Percentiles rank a stretch among this genome's conserved stretches.
Conservation (phyloP, 2,113 vertebrate species). For the Oenanthe melanoleuca region DNA sequence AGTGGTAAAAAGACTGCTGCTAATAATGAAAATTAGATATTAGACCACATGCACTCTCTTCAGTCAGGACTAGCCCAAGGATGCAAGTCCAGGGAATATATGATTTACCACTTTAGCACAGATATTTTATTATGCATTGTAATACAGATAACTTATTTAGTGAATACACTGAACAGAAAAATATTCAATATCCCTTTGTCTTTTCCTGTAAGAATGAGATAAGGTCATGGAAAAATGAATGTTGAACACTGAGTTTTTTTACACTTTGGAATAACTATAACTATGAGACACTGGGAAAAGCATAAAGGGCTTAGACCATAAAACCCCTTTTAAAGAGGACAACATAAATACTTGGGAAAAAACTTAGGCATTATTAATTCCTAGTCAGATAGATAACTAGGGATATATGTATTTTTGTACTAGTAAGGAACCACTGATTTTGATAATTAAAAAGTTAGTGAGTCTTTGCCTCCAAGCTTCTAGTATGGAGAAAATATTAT, state of each 20-base stretch:
- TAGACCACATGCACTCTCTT: neutral
- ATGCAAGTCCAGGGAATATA: neutral
- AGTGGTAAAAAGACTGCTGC: conserved; percentile 9
- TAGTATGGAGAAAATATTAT: neutral
- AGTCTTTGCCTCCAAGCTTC: neutral
- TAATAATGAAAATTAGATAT: conserved; percentile 21
- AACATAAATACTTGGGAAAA: neutral
- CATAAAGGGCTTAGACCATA: neutral
- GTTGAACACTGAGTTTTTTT: neutral
- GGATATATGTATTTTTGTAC: neutral
- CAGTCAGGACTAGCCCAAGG: neutral
- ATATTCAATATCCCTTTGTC: neutral
- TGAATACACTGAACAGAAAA: neutral
- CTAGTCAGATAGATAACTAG: neutral
- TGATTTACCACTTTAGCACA: neutral
- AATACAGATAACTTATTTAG: neutral
- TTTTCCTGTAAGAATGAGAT: neutral
- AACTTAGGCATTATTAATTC: neutral
- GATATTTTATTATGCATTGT: neutral
- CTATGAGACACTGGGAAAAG: neutral
- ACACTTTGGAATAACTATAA: neutral
- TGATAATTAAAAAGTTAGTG: neutral
- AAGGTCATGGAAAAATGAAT: neutral
- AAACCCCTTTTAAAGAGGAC: neutral
- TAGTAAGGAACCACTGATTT: neutral